A percentile compares a stretch with the other conserved stretches of the same genome.
Conservation (phyloP, 2,113 vertebrate genomes). For the Erythrolamprus reginae region DNA sequence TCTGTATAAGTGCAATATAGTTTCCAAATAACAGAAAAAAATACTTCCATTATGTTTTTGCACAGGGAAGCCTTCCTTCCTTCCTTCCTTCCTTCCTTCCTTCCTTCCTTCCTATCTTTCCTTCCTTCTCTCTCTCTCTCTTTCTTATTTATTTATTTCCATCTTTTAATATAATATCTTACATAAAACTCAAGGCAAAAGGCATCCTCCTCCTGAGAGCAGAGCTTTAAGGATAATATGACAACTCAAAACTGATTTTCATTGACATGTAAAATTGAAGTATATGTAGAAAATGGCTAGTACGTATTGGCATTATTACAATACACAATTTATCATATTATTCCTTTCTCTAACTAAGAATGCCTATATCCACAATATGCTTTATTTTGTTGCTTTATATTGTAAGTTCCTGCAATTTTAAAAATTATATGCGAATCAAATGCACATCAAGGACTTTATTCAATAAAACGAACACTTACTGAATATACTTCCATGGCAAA, state of each 20-base stretch:
- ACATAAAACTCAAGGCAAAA: background rate
- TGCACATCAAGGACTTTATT: background rate
- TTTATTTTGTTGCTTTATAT: background rate
- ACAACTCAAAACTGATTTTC: background rate
- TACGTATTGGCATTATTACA: background rate
- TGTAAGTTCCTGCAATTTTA: background rate
- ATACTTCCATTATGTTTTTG: background rate
- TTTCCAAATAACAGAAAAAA: background rate
- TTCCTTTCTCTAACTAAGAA: background rate
- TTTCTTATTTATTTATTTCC: background rate
- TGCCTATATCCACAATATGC: background rate
- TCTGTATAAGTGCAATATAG: background rate
- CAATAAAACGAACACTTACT: slow-evolving; percentile 64
- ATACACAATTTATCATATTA: background rate
- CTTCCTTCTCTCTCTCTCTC: no score
- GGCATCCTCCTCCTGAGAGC: background rate
- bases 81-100: no score
- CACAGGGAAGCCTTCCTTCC: background rate
- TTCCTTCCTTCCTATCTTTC: no score
- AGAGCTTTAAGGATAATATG: background rate
- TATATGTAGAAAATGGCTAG: background rate
- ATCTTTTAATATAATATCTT: background rate
- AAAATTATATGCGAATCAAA: background rate
- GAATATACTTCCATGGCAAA: slow-evolving; percentile 70
- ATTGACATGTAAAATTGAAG: background rate